Evolutionary conservation across 2,888 invertebrate species (phyloP).

Genomic region (Conchocele bisecta): DNA sequence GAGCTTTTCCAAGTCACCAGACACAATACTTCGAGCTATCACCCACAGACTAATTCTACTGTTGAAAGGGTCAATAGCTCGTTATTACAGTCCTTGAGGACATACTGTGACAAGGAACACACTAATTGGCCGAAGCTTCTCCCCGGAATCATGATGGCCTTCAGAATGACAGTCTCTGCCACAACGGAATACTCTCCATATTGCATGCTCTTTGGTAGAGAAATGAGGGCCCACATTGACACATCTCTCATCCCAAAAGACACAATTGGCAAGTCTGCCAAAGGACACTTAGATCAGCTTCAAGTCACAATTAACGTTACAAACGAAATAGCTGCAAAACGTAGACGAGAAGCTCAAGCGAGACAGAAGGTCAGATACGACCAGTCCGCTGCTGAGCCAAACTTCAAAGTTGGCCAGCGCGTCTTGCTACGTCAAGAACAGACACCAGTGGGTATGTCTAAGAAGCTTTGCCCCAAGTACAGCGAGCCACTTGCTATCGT

Average conservation of each 20-base stretch:
- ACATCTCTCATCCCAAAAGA: slow-evolving; percentile 34
- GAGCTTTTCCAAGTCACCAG: slow-evolving; percentile 37
- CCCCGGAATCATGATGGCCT: slow-evolving; percentile 32
- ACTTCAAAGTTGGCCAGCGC: slow-evolving; percentile 12
- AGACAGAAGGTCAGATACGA: slow-evolving; percentile 23
- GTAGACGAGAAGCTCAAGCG: not conserved
- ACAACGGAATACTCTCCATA: slow-evolving; percentile 30
- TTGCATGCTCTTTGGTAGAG: slow-evolving; percentile 26
- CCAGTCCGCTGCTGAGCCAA: slow-evolving; percentile 3
- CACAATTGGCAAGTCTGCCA: slow-evolving; percentile 14
- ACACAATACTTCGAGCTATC: slow-evolving; percentile 33
- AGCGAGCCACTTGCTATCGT: slow-evolving; percentile 40
- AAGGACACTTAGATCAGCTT: slow-evolving; percentile 5
- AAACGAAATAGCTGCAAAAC: not conserved
- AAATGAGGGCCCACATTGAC: slow-evolving; percentile 29
- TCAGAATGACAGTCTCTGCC: slow-evolving; percentile 15
- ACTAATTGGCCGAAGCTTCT: slow-evolving; percentile 35
- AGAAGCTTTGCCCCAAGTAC: slow-evolving; percentile 26
- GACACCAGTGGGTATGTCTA: slow-evolving; percentile 11
- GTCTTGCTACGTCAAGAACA: slow-evolving; percentile 17
- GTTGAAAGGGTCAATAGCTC: slow-evolving; percentile 26
- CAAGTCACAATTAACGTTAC: slow-evolving; percentile 4
- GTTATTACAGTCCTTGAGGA: slow-evolving; percentile 16
- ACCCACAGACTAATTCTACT: slow-evolving; percentile 19
- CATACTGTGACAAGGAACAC: slow-evolving; percentile 23